These are phyloP conservation scores for Harpagoxenus sublaevis DNA, from an alignment of 2,888 invertebrate genomes.

Conservation along the genomic window DNA sequence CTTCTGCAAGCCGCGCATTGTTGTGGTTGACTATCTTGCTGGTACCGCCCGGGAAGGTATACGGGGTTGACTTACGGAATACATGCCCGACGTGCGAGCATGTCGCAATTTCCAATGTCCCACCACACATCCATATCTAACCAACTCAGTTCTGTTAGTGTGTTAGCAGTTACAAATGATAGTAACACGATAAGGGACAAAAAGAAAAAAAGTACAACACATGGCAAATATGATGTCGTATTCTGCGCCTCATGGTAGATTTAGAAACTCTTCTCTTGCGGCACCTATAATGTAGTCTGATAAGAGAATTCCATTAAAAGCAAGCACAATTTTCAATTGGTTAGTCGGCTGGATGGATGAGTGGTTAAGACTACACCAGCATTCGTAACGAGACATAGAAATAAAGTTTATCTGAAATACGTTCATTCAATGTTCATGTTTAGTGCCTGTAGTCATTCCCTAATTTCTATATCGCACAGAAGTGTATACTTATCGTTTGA, in stretches of 20 bases:
- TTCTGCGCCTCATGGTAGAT: slow-evolving; percentile 52
- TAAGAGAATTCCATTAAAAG: slow-evolving; percentile 63
- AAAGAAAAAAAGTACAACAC: slow-evolving; percentile 37
- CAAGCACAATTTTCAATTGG: slow-evolving; percentile 74
- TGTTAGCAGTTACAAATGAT: slow-evolving; percentile 76
- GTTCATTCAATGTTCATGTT: slow-evolving; percentile 20
- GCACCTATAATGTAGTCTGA: slow-evolving; percentile 77
- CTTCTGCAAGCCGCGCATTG: slow-evolving; percentile 99
- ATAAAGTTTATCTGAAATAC: slow-evolving; percentile 38
- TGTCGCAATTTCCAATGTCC: slow-evolving; percentile 96
- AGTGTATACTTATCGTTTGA: background rate
- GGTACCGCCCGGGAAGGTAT: slow-evolving; percentile 99
- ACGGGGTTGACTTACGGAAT: slow-evolving; percentile 99
- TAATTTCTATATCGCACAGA: background rate
- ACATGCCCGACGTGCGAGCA: slow-evolving; percentile 98
- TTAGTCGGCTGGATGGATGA: slow-evolving; percentile 86
- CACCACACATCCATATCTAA: slow-evolving; percentile 99
- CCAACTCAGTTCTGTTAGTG: slow-evolving; percentile 86
- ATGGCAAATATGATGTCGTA: slow-evolving; percentile 39
- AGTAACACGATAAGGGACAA: slow-evolving; percentile 58
- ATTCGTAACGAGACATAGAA: slow-evolving; percentile 55
- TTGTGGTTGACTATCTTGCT: slow-evolving; percentile 99
- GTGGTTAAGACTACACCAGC: slow-evolving; percentile 82
- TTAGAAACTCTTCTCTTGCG: slow-evolving; percentile 65
- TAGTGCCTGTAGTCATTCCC: background rate